Conservation (phyloP, 2,888 invertebrate species). For the Napeogenes sylphis region DNA sequence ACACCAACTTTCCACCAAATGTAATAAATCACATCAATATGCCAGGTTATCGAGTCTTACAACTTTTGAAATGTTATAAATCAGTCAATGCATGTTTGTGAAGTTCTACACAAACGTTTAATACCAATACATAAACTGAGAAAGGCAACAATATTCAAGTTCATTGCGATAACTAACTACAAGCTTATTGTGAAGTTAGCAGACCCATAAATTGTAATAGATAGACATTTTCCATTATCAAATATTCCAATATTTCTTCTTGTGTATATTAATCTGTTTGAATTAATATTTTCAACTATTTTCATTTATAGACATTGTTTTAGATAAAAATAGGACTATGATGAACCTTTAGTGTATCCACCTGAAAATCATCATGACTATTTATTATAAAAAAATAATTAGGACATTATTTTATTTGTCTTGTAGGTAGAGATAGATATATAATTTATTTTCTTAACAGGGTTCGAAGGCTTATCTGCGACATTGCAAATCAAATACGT, state of each 20-base stretch:
- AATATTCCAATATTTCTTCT: background rate
- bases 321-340: too few species aligned
- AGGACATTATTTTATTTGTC: too few species aligned
- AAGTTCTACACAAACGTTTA: constrained; percentile 32
- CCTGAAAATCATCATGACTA: too few species aligned
- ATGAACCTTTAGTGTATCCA: too few species aligned
- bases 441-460: too few species aligned
- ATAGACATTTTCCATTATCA: constrained; percentile 52
- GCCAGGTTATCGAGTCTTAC: constrained; percentile 27
- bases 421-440: too few species aligned
- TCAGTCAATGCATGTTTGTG: constrained; percentile 28
- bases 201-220: constrained; percentile 62
- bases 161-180: constrained; percentile 62
- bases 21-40: constrained; percentile 27
- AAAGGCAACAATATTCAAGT: constrained; percentile 32
- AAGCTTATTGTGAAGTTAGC: constrained; percentile 56
- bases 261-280: background rate
- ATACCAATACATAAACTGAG: constrained; percentile 30
- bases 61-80: constrained; percentile 29
- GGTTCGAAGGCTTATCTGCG: background rate
- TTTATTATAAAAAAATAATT: too few species aligned
- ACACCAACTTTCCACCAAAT: constrained; percentile 1
- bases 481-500: constrained; percentile 3
- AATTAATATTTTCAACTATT: too few species aligned
- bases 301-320: too few species aligned